Conservation (phyloP, 1,140 invertebrate genomes). For the Drosophila punjabiensis region DNA sequence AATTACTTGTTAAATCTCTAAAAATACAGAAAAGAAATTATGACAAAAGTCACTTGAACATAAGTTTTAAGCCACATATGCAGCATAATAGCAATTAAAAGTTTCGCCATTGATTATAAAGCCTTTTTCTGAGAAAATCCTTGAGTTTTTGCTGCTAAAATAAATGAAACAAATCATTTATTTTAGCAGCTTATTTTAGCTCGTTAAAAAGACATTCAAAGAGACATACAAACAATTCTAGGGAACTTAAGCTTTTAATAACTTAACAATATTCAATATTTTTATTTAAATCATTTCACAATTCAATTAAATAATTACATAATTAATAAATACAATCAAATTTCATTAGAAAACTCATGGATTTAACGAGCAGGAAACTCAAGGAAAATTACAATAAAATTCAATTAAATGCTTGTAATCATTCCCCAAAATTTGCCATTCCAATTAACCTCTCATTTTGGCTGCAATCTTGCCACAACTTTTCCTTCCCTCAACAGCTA, state of each 20-base stretch:
- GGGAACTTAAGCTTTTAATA: neutral
- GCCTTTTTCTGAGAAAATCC: neutral
- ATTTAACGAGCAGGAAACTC: neutral
- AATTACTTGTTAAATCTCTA: neutral
- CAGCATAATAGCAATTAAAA: slow-evolving; percentile 9
- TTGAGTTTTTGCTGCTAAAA: neutral
- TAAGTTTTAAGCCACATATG: neutral
- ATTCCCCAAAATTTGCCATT: neutral
- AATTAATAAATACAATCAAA: neutral
- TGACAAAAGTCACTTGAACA: neutral
- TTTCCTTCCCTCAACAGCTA: neutral
- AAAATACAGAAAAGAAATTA: neutral
- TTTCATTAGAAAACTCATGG: neutral
- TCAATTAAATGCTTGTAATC: slow-evolving; percentile 25
- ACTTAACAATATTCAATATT: neutral
- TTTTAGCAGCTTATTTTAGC: no score
- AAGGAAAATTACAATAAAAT: slow-evolving; percentile 8
- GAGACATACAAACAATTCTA: no score
- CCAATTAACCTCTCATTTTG: slow-evolving; percentile 14
- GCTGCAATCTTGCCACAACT: slow-evolving; percentile 19
- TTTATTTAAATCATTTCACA: neutral
- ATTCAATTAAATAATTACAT: neutral
- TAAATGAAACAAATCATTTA: no score
- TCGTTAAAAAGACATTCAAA: neutral
- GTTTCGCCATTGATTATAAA: neutral